phyloP scores from a whole-genome alignment of 1,140 invertebrate species.

The Polypedilum pembai region DNA sequence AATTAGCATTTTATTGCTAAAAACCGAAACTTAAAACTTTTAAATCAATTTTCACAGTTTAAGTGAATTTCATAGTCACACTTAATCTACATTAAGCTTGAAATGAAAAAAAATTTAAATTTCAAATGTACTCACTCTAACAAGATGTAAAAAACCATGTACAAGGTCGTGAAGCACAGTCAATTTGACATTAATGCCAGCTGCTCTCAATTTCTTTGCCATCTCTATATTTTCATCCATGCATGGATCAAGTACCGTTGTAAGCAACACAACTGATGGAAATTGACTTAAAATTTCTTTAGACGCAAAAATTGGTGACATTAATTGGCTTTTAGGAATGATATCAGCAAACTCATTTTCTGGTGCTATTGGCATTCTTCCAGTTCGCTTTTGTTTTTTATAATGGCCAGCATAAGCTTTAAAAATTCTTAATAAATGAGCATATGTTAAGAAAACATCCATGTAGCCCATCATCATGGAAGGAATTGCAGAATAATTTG shows the following conservation, averaged over 20 bases:
- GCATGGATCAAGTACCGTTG: constrained; percentile 85
- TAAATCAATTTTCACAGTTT: constrained; percentile 21
- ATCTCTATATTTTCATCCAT: constrained; percentile 96
- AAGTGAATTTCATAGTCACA: neutral
- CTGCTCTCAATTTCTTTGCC: constrained; percentile 69
- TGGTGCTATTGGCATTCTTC: constrained; percentile 40
- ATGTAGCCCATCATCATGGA: constrained; percentile 82
- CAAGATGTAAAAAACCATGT: constrained; percentile 95
- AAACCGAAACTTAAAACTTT: constrained; percentile 30
- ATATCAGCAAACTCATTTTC: constrained; percentile 66
- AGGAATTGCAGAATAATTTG: constrained; percentile 85
- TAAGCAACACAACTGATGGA: constrained; percentile 73
- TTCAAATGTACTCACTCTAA: constrained; percentile 46
- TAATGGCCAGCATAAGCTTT: constrained; percentile 52
- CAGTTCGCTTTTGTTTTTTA: constrained; percentile 31
- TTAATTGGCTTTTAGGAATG: constrained; percentile 70
- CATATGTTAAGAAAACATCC: constrained; percentile 91
- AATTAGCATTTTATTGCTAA: constrained; percentile 14
- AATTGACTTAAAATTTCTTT: constrained; percentile 66
- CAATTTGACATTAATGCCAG: constrained; percentile 68
- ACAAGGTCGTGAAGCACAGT: constrained; percentile 83
- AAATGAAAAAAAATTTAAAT: neutral
- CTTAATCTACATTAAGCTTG: too few species aligned
- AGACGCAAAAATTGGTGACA: constrained; percentile 79
- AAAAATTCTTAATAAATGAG: constrained; percentile 78